These are phyloP conservation scores for Vanessa atalanta DNA, from an alignment of 1,140 invertebrate species.

Conservation along the genomic window DNA sequence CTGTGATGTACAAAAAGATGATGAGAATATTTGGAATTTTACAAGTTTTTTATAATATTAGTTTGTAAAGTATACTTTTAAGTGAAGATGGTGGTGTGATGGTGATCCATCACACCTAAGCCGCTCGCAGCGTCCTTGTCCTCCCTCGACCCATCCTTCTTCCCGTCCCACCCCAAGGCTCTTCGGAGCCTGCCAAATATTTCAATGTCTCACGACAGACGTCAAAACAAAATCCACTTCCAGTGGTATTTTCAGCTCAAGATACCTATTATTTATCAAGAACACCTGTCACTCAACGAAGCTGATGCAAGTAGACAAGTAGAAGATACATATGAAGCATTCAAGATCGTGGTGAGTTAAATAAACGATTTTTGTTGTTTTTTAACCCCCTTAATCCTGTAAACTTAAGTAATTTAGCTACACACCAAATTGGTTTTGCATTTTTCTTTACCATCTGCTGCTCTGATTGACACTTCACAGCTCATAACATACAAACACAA, in stretches of 20 bases:
- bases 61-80: conserved; percentile 77
- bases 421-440: no score
- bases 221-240: conserved; percentile 43
- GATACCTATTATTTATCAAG: not conserved
- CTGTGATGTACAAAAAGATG: conserved; percentile 77
- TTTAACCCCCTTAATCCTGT: no score
- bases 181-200: conserved; percentile 69
- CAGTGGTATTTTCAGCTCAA: conserved; percentile 41
- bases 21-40: conserved; percentile 77
- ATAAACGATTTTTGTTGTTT: no score
- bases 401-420: no score
- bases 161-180: conserved; percentile 68
- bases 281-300: no score
- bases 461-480: no score
- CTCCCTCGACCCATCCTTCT: conserved; percentile 59
- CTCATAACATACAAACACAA: no score
- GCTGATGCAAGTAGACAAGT: conserved; percentile 4
- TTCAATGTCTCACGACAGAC: conserved; percentile 54
- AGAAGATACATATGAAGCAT: not conserved
- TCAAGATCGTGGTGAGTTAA: no score
- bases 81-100: conserved; percentile 69
- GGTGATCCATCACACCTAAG: conserved; percentile 43
- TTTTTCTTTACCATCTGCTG: no score
- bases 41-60: conserved; percentile 80
- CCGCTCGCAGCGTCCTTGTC: conserved; percentile 63